Evolutionary conservation across 2,113 vertebrate species (phyloP).

Genomic region (Chelonoidis abingdonii): DNA sequence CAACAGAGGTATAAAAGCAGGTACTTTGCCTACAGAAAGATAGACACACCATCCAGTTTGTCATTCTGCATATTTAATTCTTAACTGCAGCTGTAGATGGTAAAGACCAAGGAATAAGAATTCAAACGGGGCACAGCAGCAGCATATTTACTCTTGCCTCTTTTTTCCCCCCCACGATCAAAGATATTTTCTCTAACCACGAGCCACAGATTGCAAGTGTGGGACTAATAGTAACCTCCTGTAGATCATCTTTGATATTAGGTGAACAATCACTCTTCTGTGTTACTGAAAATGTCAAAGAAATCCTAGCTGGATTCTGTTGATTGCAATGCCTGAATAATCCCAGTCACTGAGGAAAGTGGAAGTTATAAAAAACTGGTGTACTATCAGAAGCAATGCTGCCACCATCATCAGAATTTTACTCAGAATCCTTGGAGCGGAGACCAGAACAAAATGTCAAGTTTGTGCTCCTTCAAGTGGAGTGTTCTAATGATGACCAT

Average conservation of each 20-base stretch:
- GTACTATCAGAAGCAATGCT: slow-evolving; percentile 7
- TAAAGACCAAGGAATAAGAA: background rate
- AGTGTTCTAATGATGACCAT: background rate
- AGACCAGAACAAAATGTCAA: background rate
- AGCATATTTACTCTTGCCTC: rapidly evolving
- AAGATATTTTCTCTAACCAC: background rate
- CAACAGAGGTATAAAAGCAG: background rate
- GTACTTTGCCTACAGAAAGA: background rate
- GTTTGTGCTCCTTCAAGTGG: background rate
- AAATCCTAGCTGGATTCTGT: background rate
- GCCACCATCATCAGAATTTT: background rate
- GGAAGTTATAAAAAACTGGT: slow-evolving; percentile 5
- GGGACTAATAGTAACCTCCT: background rate
- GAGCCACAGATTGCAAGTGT: background rate
- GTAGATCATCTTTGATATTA: background rate
- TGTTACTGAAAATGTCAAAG: background rate
- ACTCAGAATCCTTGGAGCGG: background rate
- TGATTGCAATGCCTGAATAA: background rate
- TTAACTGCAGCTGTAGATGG: background rate
- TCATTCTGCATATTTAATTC: background rate
- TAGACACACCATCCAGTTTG: background rate
- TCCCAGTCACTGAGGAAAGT: background rate
- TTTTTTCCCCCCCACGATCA: background rate
- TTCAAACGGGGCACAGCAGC: background rate
- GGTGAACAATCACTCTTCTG: background rate